phyloP scores from a whole-genome alignment of 2,113 vertebrate species.

The Pygoscelis antarcticus region DNA sequence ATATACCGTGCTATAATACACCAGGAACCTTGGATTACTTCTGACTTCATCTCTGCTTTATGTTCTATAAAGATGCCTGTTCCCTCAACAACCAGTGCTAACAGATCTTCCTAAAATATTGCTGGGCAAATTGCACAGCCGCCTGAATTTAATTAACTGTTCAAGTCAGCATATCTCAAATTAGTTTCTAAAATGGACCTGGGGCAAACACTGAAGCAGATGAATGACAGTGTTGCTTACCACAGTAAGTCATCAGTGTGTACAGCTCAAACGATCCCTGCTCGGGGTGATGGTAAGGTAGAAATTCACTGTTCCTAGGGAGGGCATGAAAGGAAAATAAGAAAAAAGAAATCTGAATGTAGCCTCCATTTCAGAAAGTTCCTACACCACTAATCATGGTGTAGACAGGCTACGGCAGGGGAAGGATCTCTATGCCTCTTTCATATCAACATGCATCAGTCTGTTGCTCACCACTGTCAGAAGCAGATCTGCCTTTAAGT shows the following conservation, averaged over 20 bases:
- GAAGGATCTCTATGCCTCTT: background rate
- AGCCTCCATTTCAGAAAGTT: background rate
- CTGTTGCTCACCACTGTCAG: background rate
- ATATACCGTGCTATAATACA: background rate
- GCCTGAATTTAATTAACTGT: conserved; percentile 46
- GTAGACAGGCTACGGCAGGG: background rate
- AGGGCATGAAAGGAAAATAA: background rate
- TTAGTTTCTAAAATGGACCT: conserved; percentile 23
- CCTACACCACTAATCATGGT: background rate
- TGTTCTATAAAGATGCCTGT: conserved; percentile 31
- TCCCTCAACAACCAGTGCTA: background rate
- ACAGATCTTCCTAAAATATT: conserved; percentile 43
- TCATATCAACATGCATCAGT: background rate
- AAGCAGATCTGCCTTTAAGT: background rate
- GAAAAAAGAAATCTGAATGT: background rate
- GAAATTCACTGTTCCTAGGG: background rate
- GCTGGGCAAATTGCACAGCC: conserved; percentile 7
- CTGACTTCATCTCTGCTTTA: conserved; percentile 32
- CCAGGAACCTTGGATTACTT: background rate
- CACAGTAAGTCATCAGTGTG: background rate
- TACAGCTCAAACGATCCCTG: background rate
- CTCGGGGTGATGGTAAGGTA: background rate
- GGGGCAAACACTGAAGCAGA: background rate
- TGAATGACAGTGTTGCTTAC: background rate
- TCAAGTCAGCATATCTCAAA: conserved; percentile 4